Evolutionary conservation across 2,113 vertebrate genomes (phyloP).

Genomic region (Esox niger): DNA sequence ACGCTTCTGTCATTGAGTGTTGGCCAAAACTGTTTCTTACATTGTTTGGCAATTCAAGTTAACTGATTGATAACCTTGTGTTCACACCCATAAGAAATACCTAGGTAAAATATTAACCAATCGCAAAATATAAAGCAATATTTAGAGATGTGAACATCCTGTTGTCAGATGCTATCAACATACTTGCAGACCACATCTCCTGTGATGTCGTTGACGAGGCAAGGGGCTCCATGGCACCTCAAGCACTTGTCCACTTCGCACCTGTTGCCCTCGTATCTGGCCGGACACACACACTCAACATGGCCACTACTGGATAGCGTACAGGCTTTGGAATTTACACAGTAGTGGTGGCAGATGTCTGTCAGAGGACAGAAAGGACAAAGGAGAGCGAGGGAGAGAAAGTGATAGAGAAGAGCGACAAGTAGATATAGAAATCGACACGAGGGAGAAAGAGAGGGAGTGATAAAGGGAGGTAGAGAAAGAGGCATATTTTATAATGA

Average conservation of each 20-base stretch:
- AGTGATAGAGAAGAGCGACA: background rate
- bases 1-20: too few species aligned
- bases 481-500: constrained; percentile 38
- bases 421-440: constrained; percentile 11
- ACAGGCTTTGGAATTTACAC: constrained; percentile 93
- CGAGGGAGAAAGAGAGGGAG: constrained; percentile 3
- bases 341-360: constrained; percentile 97
- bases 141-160: too few species aligned
- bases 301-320: constrained; percentile 82
- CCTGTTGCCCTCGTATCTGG: constrained; percentile 86
- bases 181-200: constrained; percentile 93
- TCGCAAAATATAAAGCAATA: too few species aligned
- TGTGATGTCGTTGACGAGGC: constrained; percentile 82
- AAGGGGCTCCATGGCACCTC: constrained; percentile 89
- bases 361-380: constrained; percentile 28
- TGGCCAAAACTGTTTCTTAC: too few species aligned
- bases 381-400: background rate
- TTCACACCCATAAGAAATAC: too few species aligned
- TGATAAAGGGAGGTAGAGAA: constrained; percentile 5
- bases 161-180: background rate
- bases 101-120: too few species aligned
- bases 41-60: too few species aligned
- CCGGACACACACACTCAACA: constrained; percentile 89
- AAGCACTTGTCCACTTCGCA: constrained; percentile 93
- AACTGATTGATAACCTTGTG: too few species aligned